Base-by-base conservation (phyloP, 2,113 vertebrate species). In the Oxyura jamaicensis region DNA sequence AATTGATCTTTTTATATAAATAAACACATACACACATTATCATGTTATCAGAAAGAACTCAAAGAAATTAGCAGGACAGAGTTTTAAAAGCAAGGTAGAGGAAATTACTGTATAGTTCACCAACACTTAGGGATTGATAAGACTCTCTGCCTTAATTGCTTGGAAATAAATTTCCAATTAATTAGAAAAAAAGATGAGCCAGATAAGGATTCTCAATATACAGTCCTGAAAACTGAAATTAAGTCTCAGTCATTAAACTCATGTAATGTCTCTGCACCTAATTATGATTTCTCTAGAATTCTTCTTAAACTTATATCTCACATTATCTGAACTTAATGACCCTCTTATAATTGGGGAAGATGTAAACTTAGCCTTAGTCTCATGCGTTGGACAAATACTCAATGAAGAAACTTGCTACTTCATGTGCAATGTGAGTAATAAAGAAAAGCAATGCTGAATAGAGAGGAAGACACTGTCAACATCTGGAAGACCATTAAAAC, bases 151-250 rank as follows among this genome's bases (percentile, higher is more conserved):
- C 63, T 96, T 94, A 90, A 94, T 92, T 94, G 77, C 74, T 86
- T 73, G 67, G 83, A 96, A 95, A 89, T 96, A 97, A 93, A 95
- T 95, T 96, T 96, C 31, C 83, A 91, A 89, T 97, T 96, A 96
- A 96, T 96, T 92, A 91, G 59, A 13, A 19, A 48, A 28, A 88
- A 82, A 48, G 62, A 79, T 86, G 46, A 81, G 41, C 59, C 53
- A 90, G 93, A 96, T 95, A 96, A 94, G 28, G 63, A 86, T 84
- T 91, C 82, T 96, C 87, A 91, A 83, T 96, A 93, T 94, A 93
- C 97, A 95, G 93, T 81, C 91, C 63, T 83, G 85, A 81, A 95
- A 96, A 94, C 71, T 91, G 90, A 96, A 96, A 97, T 96, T 93
- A 96, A 96, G 81, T 95, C 69, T 83, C 62, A 88, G 87, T 93